Conservation (phyloP, 1,140 invertebrate species). For the Thaumetopoea pityocampa region DNA sequence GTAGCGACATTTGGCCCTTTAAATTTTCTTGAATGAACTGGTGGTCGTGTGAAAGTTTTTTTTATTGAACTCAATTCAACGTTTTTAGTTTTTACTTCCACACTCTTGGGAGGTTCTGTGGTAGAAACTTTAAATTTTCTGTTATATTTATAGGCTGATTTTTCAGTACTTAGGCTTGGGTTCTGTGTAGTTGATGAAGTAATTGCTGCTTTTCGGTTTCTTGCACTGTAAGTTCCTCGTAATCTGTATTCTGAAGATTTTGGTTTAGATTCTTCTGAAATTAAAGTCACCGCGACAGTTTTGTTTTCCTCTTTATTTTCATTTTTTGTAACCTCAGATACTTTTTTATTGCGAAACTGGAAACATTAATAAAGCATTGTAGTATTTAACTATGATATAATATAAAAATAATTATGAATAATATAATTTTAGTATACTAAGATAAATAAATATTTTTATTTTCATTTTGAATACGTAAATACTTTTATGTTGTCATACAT, state of each 20-base stretch:
- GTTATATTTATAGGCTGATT: conserved; percentile 45
- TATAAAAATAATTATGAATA: neutral
- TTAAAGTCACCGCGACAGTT: conserved; percentile 21
- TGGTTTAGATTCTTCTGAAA: conserved; percentile 25
- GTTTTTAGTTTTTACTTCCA: conserved; percentile 31
- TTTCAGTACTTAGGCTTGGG: conserved; percentile 31
- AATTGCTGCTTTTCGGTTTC: conserved; percentile 40
- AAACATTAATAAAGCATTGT: conserved; percentile 13
- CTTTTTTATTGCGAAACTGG: conserved; percentile 34
- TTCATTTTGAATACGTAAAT: no score
- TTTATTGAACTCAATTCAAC: conserved; percentile 34
- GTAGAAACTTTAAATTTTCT: conserved; percentile 53
- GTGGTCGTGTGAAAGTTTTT: conserved; percentile 36
- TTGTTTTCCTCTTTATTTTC: conserved; percentile 27
- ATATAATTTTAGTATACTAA: neutral
- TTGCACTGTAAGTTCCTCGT: conserved; percentile 39
- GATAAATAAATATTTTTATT: neutral
- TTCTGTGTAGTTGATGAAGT: conserved; percentile 26
- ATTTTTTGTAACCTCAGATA: conserved; percentile 26
- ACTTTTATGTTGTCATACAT: no score
- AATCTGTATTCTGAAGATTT: conserved; percentile 39
- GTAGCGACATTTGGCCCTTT: conserved; percentile 16
- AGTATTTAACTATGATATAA: no score
- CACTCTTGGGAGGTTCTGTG: conserved; percentile 32
- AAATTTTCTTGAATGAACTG: conserved; percentile 35